phyloP scores from a whole-genome alignment of 2,888 invertebrate species.

The Conistra vaccinii region DNA sequence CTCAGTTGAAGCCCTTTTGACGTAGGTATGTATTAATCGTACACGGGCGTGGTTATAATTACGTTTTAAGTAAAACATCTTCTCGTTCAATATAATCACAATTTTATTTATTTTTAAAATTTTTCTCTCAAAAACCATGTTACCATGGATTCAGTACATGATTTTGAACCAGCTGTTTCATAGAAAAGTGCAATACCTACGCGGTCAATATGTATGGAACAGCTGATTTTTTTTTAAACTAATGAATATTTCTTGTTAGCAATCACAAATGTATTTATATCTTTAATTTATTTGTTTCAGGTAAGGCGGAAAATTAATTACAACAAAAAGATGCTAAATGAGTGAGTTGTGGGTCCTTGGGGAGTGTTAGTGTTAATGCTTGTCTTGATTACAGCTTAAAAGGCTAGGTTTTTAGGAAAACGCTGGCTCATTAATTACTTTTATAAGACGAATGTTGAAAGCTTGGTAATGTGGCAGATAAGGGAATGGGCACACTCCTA shows the following conservation, averaged over 20 bases:
- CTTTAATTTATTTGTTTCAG: constrained; percentile 56
- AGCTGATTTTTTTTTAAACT: too few species aligned
- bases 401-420: constrained; percentile 18
- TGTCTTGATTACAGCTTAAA: constrained; percentile 14
- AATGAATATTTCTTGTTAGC: background rate
- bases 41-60: constrained; percentile 37
- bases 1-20: constrained; percentile 55
- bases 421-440: constrained; percentile 36
- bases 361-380: constrained; percentile 12
- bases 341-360: constrained; percentile 34
- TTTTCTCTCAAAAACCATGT: too few species aligned
- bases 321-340: constrained; percentile 29
- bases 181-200: too few species aligned
- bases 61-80: background rate
- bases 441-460: constrained; percentile 7
- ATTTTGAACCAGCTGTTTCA: too few species aligned
- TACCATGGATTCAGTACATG: too few species aligned
- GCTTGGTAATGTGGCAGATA: constrained; percentile 2
- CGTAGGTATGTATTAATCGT: constrained; percentile 31
- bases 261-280: constrained; percentile 17
- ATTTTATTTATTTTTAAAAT: background rate
- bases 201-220: too few species aligned
- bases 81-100: background rate
- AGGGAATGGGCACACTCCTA: background rate
- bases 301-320: constrained; percentile 42